phyloP scores from a whole-genome alignment of 2,113 vertebrate species.

The Grus americana region DNA sequence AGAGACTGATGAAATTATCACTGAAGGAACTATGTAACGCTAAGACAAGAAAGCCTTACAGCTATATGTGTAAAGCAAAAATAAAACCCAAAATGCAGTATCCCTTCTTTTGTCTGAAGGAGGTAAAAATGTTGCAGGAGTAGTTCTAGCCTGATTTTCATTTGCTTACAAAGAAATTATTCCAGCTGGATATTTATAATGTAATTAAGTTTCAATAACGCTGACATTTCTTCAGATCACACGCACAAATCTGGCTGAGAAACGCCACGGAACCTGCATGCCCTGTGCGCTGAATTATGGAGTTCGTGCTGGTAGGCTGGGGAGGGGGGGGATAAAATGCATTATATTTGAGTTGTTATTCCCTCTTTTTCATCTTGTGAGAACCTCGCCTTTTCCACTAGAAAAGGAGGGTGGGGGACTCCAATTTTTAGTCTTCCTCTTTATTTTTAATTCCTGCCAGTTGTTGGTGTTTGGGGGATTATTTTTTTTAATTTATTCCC shows the following conservation, averaged over 20 bases:
- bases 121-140: background rate
- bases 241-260: background rate
- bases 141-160: background rate
- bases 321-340: too few relatives aligned
- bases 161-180: background rate
- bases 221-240: conserved; percentile 25
- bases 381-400: conserved; percentile 25
- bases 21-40: accelerated
- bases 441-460: background rate
- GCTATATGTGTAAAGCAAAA: background rate
- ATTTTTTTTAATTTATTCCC: background rate
- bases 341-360: too few relatives aligned
- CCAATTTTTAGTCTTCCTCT: background rate
- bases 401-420: background rate
- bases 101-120: conserved; percentile 33
- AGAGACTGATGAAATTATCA: background rate
- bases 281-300: background rate
- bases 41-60: background rate
- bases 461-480: too few relatives aligned
- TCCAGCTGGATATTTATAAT: background rate
- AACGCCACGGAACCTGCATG: background rate
- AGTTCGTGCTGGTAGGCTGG: background rate
- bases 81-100: background rate
- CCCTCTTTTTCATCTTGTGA: conserved; percentile 14
- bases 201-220: background rate